Conservation (phyloP, 2,888 invertebrate genomes). For the Bembecia ichneumoniformis region DNA sequence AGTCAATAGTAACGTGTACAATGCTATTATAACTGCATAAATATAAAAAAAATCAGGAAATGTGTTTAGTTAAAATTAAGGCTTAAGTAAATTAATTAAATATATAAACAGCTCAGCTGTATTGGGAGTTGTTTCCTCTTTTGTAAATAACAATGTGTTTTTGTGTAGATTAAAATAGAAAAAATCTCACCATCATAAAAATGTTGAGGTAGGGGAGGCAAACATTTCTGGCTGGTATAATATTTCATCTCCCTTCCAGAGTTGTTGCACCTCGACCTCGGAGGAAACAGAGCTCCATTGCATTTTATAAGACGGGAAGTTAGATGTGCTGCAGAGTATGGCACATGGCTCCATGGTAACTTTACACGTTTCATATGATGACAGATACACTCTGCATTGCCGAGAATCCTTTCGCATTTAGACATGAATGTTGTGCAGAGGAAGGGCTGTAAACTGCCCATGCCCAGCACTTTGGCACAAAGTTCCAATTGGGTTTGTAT, state of each 20-base stretch:
- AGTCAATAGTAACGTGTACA: too few species aligned
- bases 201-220: conserved; percentile 81
- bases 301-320: conserved; percentile 92
- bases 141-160: too few species aligned
- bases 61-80: too few species aligned
- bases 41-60: too few species aligned
- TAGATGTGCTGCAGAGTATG: conserved; percentile 83
- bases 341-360: conserved; percentile 89
- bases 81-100: too few species aligned
- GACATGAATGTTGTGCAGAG: conserved; percentile 97
- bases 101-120: too few species aligned
- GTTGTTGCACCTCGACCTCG: conserved; percentile 86
- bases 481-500: conserved; percentile 78
- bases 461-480: conserved; percentile 95
- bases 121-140: too few species aligned
- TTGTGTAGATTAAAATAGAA: too few species aligned
- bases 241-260: conserved; percentile 88
- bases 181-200: conserved; percentile 81
- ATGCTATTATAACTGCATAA: too few species aligned
- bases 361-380: conserved; percentile 92
- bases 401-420: conserved; percentile 80
- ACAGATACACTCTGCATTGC: conserved; percentile 81
- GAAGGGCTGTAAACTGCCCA: conserved; percentile 92
- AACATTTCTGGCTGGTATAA: conserved; percentile 87
- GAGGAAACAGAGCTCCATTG: conserved; percentile 81